A percentile compares a stretch with the other conserved stretches of the same genome.
Evolutionary conservation across 2,888 invertebrate species (phyloP).

Genomic region (Hylaea fasciaria): DNA sequence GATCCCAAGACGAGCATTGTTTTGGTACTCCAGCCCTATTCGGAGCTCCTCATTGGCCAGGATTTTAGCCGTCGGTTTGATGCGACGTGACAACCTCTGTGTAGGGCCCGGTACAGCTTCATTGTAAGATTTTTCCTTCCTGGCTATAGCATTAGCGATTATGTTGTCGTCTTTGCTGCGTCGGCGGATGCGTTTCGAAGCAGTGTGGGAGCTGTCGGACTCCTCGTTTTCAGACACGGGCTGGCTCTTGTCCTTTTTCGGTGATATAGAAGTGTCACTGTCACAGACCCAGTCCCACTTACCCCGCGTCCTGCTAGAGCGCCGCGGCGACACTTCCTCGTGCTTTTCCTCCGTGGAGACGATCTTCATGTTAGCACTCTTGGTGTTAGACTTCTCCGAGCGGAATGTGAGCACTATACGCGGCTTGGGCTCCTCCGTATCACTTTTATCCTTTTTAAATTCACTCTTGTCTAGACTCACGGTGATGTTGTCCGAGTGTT

Average conservation of each 20-base stretch:
- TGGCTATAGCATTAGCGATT: constrained; percentile 88
- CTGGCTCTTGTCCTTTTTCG: constrained; percentile 64
- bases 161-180: constrained; percentile 88
- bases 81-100: constrained; percentile 77
- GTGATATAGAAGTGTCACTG: constrained; percentile 56
- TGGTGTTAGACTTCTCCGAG: constrained; percentile 85
- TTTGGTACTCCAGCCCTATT: constrained; percentile 84
- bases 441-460: constrained; percentile 64
- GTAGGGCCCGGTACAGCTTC: constrained; percentile 66
- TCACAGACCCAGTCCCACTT: constrained; percentile 75
- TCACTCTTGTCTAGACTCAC: constrained; percentile 64
- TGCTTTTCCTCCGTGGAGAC: constrained; percentile 77
- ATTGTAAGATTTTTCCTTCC: constrained; percentile 89
- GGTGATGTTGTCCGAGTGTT: constrained; percentile 57
- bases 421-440: constrained; percentile 79
- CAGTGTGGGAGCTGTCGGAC: constrained; percentile 65
- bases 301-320: constrained; percentile 67
- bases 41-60: constrained; percentile 87
- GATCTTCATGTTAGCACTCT: constrained; percentile 82
- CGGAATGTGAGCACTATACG: constrained; percentile 86
- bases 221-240: constrained; percentile 73
- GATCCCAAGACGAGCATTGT: constrained; percentile 81
- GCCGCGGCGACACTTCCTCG: constrained; percentile 68
- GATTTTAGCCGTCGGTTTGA: constrained; percentile 88
- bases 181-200: constrained; percentile 86